These are phyloP conservation scores for Cathartes aura DNA, from an alignment of 2,113 vertebrate genomes.

Conservation along the genomic window DNA sequence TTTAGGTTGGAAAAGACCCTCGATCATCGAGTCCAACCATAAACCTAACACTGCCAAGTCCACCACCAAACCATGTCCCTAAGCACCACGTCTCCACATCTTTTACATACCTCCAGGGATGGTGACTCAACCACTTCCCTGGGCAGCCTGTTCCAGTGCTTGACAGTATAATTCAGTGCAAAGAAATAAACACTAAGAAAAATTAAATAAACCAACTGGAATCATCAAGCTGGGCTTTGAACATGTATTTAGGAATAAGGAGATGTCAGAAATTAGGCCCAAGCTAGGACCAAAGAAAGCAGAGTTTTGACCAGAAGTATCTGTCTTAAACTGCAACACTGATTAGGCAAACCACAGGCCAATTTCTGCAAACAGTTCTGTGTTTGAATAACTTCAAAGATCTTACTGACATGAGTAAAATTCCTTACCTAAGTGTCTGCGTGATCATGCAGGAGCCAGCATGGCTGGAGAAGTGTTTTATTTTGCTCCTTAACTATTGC, in stretches of 20 bases:
- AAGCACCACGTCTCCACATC: rapidly evolving
- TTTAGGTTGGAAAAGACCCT: not conserved
- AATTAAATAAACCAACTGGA: not conserved
- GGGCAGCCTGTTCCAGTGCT: not conserved
- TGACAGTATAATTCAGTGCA: not conserved
- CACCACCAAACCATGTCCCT: not conserved
- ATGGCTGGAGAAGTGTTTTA: not conserved
- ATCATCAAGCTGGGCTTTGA: not conserved
- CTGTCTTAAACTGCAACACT: not conserved
- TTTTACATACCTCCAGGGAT: not conserved
- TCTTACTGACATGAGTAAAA: not conserved
- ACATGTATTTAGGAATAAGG: not conserved
- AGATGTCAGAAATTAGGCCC: not conserved
- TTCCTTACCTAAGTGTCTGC: not conserved
- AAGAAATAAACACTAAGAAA: not conserved
- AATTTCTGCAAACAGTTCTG: not conserved
- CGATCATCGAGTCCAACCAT: not conserved
- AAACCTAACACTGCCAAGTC: not conserved
- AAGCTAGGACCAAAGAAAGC: not conserved
- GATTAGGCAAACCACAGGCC: not conserved
- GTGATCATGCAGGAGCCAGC: not conserved
- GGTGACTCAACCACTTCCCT: not conserved
- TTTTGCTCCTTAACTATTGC: not conserved
- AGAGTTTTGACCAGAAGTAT: not conserved
- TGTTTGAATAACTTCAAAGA: not conserved